Evolutionary conservation across 1,140 invertebrate species (phyloP), one percentile per base, ranked within the genome.

Genomic region (Hypothenemus hampei): DNA sequence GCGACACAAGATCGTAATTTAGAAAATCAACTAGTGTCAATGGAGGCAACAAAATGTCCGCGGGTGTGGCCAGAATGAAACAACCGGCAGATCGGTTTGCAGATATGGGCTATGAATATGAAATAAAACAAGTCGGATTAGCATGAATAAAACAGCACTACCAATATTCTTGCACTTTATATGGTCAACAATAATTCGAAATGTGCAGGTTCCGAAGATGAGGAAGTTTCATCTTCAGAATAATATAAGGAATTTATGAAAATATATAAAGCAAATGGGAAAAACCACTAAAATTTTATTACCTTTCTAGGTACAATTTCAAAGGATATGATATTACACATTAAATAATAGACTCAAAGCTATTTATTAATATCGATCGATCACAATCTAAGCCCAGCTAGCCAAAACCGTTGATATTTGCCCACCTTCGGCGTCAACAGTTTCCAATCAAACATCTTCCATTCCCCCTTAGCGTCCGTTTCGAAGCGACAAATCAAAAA

Each of bases 11-110:
- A 54, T 46, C 51, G 51, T 54, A 54, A 54, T 54, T 54, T 54
- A 54, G 41, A 54, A 54, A 54, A 54, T 54, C 41, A 33, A 54
- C 40, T 54, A 39, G 51, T 54, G 51, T 54, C 51, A 54, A 54
- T 54, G 51, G 41, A 54, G 51, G 29, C 51, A 52, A 52, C 49
- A 52, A 52, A 52, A 44, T 33, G 39, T 24, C 10, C 36, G 49
- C 37, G 43, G 51, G 51, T 45, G 51, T 54, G 51, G 51, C 43
- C 41, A 23, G 35, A 40, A 41, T 20, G 20, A 19, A 4, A 22
- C 40, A 23, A 45, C 37, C 39, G 50, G 24, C 36, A 50, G 49
- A 52, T 52, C 49, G 23, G 6, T 51, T 46, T 36, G 51, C 41
- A 45, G 51, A 54, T 54, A 54, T 43, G 49, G 23, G 40, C 39